Conservation (phyloP, 2,888 invertebrate genomes). For the Hyposoter didymator region DNA sequence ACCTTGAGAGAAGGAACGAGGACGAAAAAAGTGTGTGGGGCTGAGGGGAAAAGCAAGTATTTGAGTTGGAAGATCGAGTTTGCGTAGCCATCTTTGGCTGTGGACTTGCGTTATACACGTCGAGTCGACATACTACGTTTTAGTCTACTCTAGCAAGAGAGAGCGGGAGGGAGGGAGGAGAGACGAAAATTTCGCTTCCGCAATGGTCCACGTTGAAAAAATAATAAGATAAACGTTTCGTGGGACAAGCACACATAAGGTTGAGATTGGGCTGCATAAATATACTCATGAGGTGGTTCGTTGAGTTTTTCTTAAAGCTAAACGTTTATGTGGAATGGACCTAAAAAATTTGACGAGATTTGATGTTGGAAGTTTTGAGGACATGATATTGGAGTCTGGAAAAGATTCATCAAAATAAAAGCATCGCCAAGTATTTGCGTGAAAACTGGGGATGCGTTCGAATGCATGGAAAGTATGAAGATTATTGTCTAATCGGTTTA, state of each 20-base stretch:
- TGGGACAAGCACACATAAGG: constrained; percentile 39
- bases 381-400: not conserved
- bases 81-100: constrained; percentile 51
- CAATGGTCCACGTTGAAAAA: constrained; percentile 40
- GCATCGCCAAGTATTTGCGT: not conserved
- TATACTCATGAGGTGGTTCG: constrained; percentile 3
- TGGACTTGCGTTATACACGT: constrained; percentile 21
- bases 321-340: not conserved
- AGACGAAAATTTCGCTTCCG: constrained; percentile 25
- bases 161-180: not conserved
- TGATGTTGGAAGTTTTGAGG: not conserved
- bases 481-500: not conserved
- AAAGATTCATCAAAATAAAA: not conserved
- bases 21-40: constrained; percentile 25
- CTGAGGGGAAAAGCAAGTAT: constrained; percentile 58
- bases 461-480: not conserved
- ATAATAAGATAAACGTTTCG: constrained; percentile 50
- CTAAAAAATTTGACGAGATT: not conserved
- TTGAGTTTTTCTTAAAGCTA: not conserved
- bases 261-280: constrained; percentile 28
- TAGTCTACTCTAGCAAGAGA: not conserved
- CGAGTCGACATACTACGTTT: constrained; percentile 37
- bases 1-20: constrained; percentile 8
- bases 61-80: constrained; percentile 70
- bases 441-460: not conserved